Evolutionary conservation across 2,113 vertebrate species (phyloP).

Genomic region (Erinaceus europaeus): DNA sequence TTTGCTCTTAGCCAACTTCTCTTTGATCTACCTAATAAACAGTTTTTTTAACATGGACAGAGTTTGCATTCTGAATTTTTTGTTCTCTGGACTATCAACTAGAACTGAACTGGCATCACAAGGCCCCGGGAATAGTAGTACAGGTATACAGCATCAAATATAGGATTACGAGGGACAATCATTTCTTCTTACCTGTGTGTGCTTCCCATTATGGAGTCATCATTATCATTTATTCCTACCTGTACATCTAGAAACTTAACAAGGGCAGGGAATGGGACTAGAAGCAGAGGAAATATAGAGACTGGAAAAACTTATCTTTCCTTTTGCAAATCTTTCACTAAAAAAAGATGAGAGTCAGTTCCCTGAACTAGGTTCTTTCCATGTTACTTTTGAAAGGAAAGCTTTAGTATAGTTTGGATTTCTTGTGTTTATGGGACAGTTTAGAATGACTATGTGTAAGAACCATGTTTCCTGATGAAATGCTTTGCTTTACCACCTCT

Average conservation of each 20-base stretch:
- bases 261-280: not conserved
- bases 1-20: no score
- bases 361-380: not conserved
- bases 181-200: fast-evolving
- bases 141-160: not conserved
- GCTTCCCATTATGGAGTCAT: no score
- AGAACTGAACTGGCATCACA: no score
- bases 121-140: no score
- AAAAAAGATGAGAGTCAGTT: not conserved
- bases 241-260: not conserved
- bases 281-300: not conserved
- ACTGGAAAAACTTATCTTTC: not conserved
- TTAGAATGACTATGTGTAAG: not conserved
- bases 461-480: not conserved
- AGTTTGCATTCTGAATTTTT: no score
- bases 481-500: not conserved
- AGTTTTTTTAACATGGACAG: no score
- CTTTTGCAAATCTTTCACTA: not conserved
- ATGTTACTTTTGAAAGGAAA: not conserved
- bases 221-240: not conserved
- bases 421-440: not conserved
- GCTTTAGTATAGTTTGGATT: no score
- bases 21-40: no score
- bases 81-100: no score
- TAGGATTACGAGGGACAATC: not conserved